Base-by-base conservation (phyloP, 2,888 invertebrate genomes). In the Eilema sororculum region DNA sequence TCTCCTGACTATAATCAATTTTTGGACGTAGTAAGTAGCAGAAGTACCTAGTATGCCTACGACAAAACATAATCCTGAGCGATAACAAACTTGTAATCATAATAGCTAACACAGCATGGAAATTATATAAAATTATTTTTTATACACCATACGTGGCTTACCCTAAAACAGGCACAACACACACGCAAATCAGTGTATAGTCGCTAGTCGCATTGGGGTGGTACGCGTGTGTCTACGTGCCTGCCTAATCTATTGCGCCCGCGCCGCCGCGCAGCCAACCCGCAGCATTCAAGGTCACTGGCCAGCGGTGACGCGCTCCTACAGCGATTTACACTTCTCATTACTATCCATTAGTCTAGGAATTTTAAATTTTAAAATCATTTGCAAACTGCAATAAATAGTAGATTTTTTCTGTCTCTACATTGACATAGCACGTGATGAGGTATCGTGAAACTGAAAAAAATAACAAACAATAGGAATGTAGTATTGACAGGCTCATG, bases 221-320 rank as follows among this genome's bases (percentile, higher is more conserved):
- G 69, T 78, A 77, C 73, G 73, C 75, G 82, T 82, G 78, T 85
- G 78, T 85, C 82, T 83, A 85, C 87, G 80, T 84, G 88, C 81
- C 84, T 87, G 81, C 83, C 86, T 89, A 89, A 90, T 90, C 89
- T 91, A 90, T 87, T 91, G 92, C 92, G 90, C 88, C 86, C 86
- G 91, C 91, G 89, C 85, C 52, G n/a, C 52, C 9, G n/a, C 52
- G 9, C 52, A 52, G 8, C 2, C 20, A 83, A 89, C 86, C 89
- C 90, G 88, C 85, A 83, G 78, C 83, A 85, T 81, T 87, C 89
- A 89, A 94, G 94, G 94, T 92, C 93, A 94, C 93, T 93, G 94
- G 86, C 93, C 93, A 94, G 88, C 80, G 79, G 75, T 84, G 81
- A 76, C 82, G 85, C 90, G 87, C 86, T 89, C 85, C 87, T 85